Evolutionary conservation across 2,888 invertebrate species (phyloP).

Genomic region (Chloroclystis v-ata): DNA sequence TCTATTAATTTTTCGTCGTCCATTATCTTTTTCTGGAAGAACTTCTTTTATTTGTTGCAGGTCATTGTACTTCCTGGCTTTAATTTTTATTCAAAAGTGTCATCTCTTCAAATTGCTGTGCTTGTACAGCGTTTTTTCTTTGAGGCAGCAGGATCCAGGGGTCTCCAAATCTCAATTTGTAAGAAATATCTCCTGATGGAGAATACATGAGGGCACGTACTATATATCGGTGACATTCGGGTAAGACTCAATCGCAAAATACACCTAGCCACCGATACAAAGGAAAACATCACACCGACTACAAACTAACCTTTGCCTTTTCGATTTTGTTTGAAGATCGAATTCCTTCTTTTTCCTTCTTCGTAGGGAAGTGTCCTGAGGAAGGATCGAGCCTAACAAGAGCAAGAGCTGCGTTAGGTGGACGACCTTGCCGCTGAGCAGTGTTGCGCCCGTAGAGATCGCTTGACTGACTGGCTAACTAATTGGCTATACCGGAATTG

Average conservation of each 20-base stretch:
- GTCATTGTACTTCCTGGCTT: constrained; percentile 2
- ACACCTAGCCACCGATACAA: constrained; percentile 1
- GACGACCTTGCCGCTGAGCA: neutral
- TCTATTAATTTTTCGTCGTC: constrained; percentile 5
- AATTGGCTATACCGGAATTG: too few species aligned
- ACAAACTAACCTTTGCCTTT: neutral
- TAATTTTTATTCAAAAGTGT: constrained; percentile 1
- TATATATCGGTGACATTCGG: constrained; percentile 16
- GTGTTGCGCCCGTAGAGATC: neutral
- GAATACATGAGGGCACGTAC: constrained; percentile 13
- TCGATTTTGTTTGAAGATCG: neutral
- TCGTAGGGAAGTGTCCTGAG: neutral
- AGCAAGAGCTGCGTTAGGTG: neutral
- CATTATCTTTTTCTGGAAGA: constrained; percentile 7
- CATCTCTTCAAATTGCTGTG: neutral
- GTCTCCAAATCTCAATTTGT: constrained; percentile 17
- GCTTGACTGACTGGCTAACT: too few species aligned
- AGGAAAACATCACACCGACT: neutral
- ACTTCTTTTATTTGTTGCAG: constrained; percentile 4
- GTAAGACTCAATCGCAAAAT: too few species aligned
- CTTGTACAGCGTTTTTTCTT: constrained; percentile 12
- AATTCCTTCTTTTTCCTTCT: neutral
- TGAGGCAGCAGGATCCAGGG: constrained; percentile 13
- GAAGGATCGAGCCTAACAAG: constrained; percentile 8
- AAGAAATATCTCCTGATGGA: constrained; percentile 15